Base-by-base conservation (phyloP, 2,797 vertebrate genomes). In the Graptemys geographica region DNA sequence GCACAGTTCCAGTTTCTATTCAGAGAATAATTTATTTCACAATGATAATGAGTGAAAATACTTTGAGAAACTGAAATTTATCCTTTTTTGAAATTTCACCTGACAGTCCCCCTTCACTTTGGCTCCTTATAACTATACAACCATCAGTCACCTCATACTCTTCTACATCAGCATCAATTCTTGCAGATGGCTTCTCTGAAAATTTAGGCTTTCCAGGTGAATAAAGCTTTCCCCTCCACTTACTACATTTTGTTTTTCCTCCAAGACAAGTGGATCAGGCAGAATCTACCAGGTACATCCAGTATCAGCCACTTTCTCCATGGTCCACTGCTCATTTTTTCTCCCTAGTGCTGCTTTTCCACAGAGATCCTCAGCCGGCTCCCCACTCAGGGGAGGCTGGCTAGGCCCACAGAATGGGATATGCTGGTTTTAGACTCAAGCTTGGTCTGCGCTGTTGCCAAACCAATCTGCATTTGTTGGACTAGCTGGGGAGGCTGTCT, bases 1-100 rank as follows among this genome's bases (percentile, higher is more conserved):
- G 86, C 92, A 53, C 95, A 84, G 72, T 37, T 72, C n/a, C 65
- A 41, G 47, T 69, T 79, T 94, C 88, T 41, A 28, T 79, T 5
- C 1, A 15, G 90, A 49, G 37, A 84, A 86, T 90, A 92, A 84
- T 81, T 0, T 0, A 65, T 89, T 93, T 91, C 31, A 0, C 79
- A 16, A 69, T 69, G 7, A 86, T 56, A 33, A 4, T 1, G 74
- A 51, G 12, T 28, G 28, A 93, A 94, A 87, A 31, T 18, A 78
- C 7, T 31, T 49, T 16, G 44, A 78, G 44, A 78, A 49, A 47
- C 47, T 76, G 6, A 47, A 76, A 47, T 49, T 28, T 13, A 47
- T 92, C 28, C 57, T 23, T 28, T 28, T n/a, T 11, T 16, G 2
- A 92, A 94, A 19, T 13, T 44, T 81, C 69, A 18, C 92, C 44